Base-by-base conservation (phyloP, 2,113 vertebrate genomes). In the Rattus rattus region DNA sequence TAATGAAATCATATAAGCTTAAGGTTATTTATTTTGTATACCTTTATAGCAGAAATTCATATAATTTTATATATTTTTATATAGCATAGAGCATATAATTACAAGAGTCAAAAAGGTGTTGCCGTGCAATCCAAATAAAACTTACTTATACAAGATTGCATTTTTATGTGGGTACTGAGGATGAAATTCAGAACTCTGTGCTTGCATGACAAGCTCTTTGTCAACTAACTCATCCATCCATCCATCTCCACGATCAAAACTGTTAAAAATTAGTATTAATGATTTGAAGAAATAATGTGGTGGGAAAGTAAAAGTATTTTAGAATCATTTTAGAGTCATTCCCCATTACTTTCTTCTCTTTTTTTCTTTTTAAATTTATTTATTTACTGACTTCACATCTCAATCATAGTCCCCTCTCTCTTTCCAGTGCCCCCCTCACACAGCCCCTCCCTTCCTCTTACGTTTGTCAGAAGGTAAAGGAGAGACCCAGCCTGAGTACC, bases 341-440 rank as follows among this genome's bases (percentile, higher is more conserved):
- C 20, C 2, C 9, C 9, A 7, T 65, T 65, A 2, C 2, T 65
- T 26, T 11, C 9, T 22, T 61, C 19, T 22, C 20, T 61, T 7
- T 61, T 22, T 61, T 22, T 63, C 61, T 63, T 63, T 63, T 24
- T 63, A 61, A 63, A 63, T 63, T 61, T 20, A 63, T 63, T 24
- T 20, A 8, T 63, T 63, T 22, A 63, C 24, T 63, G 26, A 67
- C 26, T 67, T 67, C 12, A 30, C 10, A 30, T 67, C 26, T 67
- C 22, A 5, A 67, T 30, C 1, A 1, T 1, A 12, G 2, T 67
- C 65, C 1, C 10, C 10, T 67, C 10, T 67, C 65, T 30, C 10
- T 67, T 67, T 30, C 26, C 26, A 28, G 65, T 67, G 52, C 22
- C 26, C 2, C 61, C 7, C 24, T 26, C 24, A 65, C 63, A 65